These are phyloP conservation scores for Drosophila ezoana DNA, from an alignment of 2,888 invertebrate species.

Conservation along the genomic window DNA sequence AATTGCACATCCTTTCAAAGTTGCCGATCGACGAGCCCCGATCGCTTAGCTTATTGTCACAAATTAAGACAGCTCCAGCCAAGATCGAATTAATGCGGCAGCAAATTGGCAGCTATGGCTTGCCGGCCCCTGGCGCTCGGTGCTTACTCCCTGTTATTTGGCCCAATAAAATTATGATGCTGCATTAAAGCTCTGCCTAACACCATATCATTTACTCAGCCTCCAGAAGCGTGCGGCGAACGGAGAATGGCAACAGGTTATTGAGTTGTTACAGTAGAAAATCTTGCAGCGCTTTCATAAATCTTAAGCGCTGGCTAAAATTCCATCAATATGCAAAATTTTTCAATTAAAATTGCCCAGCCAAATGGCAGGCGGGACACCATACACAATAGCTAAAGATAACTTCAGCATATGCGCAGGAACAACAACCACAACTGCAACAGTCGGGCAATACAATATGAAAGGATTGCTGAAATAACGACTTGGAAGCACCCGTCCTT, in stretches of 20 bases:
- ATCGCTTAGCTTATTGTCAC: conserved; percentile 73
- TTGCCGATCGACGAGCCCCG: conserved; percentile 43
- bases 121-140: conserved; percentile 39
- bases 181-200: conserved; percentile 62
- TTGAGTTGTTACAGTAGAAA: conserved; percentile 49
- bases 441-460: background rate
- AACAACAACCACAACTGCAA: conserved; percentile 38
- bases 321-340: conserved; percentile 85
- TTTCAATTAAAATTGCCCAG: conserved; percentile 84
- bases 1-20: conserved; percentile 65
- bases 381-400: conserved; percentile 64
- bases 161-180: conserved; percentile 79
- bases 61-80: conserved; percentile 64
- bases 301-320: conserved; percentile 67
- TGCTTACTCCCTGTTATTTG: conserved; percentile 72
- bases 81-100: conserved; percentile 44
- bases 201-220: conserved; percentile 71
- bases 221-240: conserved; percentile 42
- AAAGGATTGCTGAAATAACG: background rate
- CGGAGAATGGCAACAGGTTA: conserved; percentile 37
- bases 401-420: conserved; percentile 72
- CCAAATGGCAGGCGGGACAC: conserved; percentile 61
- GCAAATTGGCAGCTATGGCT: conserved; percentile 57
- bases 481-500: conserved; percentile 17
- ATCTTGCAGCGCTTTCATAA: conserved; percentile 48